A percentile compares a stretch with the other conserved stretches of the same genome.
Conservation (phyloP, 1,140 invertebrate species). For the Drosophila tristis region DNA sequence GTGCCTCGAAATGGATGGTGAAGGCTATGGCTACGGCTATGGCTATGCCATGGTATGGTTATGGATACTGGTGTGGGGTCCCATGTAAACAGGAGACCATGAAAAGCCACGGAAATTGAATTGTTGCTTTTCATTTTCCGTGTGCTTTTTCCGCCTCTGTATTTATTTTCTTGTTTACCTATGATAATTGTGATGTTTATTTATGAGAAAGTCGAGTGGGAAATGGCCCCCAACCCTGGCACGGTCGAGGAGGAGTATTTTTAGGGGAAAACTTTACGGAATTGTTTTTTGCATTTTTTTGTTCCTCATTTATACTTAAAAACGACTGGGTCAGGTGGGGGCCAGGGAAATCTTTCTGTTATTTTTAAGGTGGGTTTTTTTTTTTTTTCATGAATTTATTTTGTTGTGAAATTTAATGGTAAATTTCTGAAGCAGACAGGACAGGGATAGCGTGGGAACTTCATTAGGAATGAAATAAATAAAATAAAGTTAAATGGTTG, state of each 20-base stretch:
- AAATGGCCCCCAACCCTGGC: neutral
- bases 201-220: slow-evolving; percentile 51
- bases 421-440: too few relatives aligned
- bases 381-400: slow-evolving; percentile 1
- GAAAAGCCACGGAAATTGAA: slow-evolving; percentile 63
- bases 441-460: too few relatives aligned
- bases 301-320: neutral
- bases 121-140: slow-evolving; percentile 46
- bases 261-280: slow-evolving; percentile 7
- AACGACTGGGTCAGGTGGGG: too few relatives aligned
- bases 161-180: slow-evolving; percentile 79
- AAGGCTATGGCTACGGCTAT: neutral
- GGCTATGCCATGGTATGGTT: too few relatives aligned
- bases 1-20: too few relatives aligned
- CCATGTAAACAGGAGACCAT: slow-evolving; percentile 49
- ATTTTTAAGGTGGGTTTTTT: slow-evolving; percentile 7
- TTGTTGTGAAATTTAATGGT: too few relatives aligned
- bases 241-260: neutral
- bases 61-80: too few relatives aligned
- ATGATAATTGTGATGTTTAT: slow-evolving; percentile 79
- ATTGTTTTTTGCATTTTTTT: slow-evolving; percentile 29
- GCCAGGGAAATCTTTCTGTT: neutral
- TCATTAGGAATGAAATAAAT: too few relatives aligned
- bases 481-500: too few relatives aligned
- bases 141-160: slow-evolving; percentile 11